Conservation (phyloP, 2,888 invertebrate species). For the Dasypolia templi region DNA sequence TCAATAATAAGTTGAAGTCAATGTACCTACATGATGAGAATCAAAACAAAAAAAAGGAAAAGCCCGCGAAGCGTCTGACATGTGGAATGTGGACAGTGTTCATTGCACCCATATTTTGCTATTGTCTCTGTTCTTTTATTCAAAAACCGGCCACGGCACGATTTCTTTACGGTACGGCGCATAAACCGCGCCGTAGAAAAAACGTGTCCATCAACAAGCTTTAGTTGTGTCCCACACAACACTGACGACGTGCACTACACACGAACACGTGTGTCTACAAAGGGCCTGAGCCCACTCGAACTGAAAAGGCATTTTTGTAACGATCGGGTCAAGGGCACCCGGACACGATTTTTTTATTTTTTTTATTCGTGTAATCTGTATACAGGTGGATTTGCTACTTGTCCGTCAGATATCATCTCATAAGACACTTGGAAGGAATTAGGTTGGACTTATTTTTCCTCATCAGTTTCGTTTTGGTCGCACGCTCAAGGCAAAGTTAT, state of each 20-base stretch:
- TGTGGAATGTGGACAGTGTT: background rate
- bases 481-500: constrained; percentile 10
- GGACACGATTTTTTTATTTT: background rate
- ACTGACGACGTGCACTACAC: no score
- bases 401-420: constrained; percentile 41
- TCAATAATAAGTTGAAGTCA: background rate
- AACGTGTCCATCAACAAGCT: no score
- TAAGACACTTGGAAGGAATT: constrained; percentile 40
- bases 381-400: constrained; percentile 40
- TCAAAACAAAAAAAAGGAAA: background rate
- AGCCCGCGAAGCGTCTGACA: background rate
- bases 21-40: background rate
- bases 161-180: no score
- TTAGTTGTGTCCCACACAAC: no score
- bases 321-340: background rate
- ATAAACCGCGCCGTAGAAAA: no score
- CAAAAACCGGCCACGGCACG: background rate
- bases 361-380: constrained; percentile 10
- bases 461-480: constrained; percentile 27
- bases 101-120: background rate
- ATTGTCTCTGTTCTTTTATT: background rate
- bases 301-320: background rate
- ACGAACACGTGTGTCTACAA: no score
- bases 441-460: constrained; percentile 26
- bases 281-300: background rate